These are phyloP conservation scores for Neoseiulus cucumeris DNA, from an alignment of 1,140 invertebrate genomes.

Conservation along the genomic window DNA sequence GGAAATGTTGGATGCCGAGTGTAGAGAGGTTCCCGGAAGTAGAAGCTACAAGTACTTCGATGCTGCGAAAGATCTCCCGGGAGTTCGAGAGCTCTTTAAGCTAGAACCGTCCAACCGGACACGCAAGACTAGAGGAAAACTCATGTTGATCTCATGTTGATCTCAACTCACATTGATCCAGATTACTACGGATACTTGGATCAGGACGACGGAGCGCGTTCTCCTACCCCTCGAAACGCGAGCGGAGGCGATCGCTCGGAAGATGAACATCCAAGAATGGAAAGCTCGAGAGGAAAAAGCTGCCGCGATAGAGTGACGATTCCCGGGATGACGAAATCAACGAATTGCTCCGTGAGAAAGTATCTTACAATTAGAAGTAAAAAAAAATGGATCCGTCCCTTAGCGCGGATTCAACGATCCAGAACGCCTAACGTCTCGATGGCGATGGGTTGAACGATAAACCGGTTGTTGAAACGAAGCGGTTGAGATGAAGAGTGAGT, in stretches of 20 bases:
- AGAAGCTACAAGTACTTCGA: constrained; percentile 99
- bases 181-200: constrained; percentile 95
- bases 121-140: constrained; percentile 73
- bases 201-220: constrained; percentile 91
- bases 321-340: not conserved
- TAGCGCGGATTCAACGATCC: no score
- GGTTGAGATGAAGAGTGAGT: no score
- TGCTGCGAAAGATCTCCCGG: constrained; percentile 91
- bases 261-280: constrained; percentile 28
- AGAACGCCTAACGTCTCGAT: no score
- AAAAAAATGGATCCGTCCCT: no score
- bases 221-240: constrained; percentile 65
- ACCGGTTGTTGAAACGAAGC: no score
- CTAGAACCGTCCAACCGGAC: constrained; percentile 72
- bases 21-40: constrained; percentile 90
- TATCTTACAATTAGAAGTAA: not conserved
- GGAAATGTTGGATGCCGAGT: constrained; percentile 83
- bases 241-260: constrained; percentile 43
- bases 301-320: no score
- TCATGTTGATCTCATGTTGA: no score
- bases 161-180: constrained; percentile 88
- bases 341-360: not conserved
- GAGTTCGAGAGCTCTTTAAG: constrained; percentile 91
- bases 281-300: constrained; percentile 27
- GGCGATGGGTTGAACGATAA: no score